These are phyloP conservation scores for Imbricaverruca yamaguchii DNA, from an alignment of 2,888 invertebrate species.

Conservation along the genomic window DNA sequence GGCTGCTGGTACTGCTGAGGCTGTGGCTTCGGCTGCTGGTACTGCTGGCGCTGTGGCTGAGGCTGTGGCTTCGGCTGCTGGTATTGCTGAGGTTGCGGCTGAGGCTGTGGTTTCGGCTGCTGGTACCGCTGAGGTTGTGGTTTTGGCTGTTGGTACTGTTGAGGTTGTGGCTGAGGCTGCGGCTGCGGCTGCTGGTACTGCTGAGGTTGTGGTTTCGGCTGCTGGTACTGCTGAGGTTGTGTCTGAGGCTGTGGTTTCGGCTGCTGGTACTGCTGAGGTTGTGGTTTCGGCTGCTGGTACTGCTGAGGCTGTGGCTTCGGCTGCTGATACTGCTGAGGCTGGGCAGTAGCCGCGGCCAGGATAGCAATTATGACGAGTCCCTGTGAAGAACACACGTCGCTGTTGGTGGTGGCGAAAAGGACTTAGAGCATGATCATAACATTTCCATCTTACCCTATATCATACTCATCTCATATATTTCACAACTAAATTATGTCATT, in stretches of 20 bases:
- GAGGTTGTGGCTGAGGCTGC: not conserved
- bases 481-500: too few relatives aligned
- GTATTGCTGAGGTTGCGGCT: not conserved
- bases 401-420: too few relatives aligned
- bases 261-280: conserved; percentile 21
- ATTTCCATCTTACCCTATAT: too few relatives aligned
- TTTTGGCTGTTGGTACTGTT: not conserved
- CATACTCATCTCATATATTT: too few relatives aligned
- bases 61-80: not conserved
- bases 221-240: not conserved
- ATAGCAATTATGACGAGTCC: not conserved
- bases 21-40: conserved; percentile 21
- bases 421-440: too few relatives aligned
- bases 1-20: conserved; percentile 15
- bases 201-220: not conserved
- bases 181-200: not conserved
- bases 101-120: not conserved
- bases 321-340: conserved; percentile 1
- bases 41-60: conserved; percentile 23
- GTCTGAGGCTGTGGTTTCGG: conserved; percentile 10
- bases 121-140: not conserved
- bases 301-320: not conserved
- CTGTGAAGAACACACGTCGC: not conserved
- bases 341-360: not conserved
- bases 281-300: not conserved